phyloP scores from a whole-genome alignment of 2,888 invertebrate species.

The Scotopteryx bipunctaria region DNA sequence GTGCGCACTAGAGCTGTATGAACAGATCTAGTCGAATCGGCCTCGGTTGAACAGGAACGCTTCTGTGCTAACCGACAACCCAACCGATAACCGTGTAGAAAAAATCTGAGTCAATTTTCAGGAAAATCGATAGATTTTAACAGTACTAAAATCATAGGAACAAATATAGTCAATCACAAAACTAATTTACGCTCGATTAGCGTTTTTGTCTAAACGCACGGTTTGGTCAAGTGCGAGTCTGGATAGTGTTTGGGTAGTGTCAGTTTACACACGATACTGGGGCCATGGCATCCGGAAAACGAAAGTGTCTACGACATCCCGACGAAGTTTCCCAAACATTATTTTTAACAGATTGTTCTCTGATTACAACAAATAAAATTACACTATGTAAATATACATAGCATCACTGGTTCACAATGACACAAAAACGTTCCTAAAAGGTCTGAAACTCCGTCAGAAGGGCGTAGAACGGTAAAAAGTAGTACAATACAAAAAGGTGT shows the following conservation, averaged over 20 bases:
- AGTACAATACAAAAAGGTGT: not conserved
- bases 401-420: constrained; percentile 8
- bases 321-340: constrained; percentile 22
- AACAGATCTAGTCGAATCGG: constrained; percentile 45
- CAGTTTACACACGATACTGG: constrained; percentile 49
- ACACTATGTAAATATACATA: constrained; percentile 14
- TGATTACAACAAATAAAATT: constrained; percentile 18
- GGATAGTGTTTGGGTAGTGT: constrained; percentile 68
- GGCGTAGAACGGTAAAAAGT: not conserved
- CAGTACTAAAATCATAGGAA: constrained; percentile 78
- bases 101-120: constrained; percentile 81
- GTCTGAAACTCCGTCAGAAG: constrained; percentile 19
- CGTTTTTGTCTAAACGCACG: constrained; percentile 77
- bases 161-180: constrained; percentile 81
- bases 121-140: constrained; percentile 80
- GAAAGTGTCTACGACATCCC: constrained; percentile 8
- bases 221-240: constrained; percentile 80
- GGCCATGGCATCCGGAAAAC: constrained; percentile 13
- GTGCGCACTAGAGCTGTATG: constrained; percentile 23
- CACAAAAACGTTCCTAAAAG: constrained; percentile 13
- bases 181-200: constrained; percentile 72
- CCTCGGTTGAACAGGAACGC: constrained; percentile 60
- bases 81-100: constrained; percentile 56
- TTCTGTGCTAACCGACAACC: constrained; percentile 60
- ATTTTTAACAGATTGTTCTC: constrained; percentile 21